These are phyloP conservation scores for Drosophila simulans DNA, from an alignment of 1,140 invertebrate species.

Conservation along the genomic window DNA sequence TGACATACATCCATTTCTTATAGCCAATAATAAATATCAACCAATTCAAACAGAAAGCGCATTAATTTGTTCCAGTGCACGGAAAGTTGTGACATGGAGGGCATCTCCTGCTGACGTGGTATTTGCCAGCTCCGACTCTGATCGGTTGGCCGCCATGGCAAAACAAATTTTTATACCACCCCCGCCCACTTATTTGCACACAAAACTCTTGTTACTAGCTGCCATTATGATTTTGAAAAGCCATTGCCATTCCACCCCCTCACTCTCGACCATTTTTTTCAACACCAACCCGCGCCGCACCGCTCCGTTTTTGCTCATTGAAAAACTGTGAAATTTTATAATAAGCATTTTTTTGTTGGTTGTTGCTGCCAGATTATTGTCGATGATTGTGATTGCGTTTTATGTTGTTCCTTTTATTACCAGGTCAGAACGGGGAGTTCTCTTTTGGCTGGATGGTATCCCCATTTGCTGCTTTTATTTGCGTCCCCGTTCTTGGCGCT, in stretches of 20 bases:
- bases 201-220: constrained; percentile 84
- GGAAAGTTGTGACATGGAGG: constrained; percentile 10
- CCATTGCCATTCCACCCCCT: constrained; percentile 68
- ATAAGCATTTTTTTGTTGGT: constrained; percentile 79
- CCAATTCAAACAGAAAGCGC: too few relatives aligned
- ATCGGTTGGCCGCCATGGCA: constrained; percentile 52
- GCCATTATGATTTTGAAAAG: constrained; percentile 85
- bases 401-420: constrained; percentile 83
- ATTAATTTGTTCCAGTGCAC: constrained; percentile 2
- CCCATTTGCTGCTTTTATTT: constrained; percentile 6
- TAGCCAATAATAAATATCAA: too few relatives aligned
- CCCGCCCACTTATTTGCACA: constrained; percentile 71
- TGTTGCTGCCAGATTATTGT: constrained; percentile 82
- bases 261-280: constrained; percentile 33
- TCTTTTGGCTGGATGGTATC: constrained; percentile 6
- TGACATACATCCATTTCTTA: too few relatives aligned
- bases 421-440: constrained; percentile 31
- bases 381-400: constrained; percentile 84
- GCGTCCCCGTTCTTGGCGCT: constrained; percentile 16
- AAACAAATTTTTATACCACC: constrained; percentile 27
- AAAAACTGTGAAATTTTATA: constrained; percentile 85
- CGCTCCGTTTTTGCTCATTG: constrained; percentile 67
- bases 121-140: constrained; percentile 68
- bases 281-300: background rate
- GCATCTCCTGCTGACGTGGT: constrained; percentile 75